Conservation (phyloP, 2,113 vertebrate genomes). For the Stegastes partitus region DNA sequence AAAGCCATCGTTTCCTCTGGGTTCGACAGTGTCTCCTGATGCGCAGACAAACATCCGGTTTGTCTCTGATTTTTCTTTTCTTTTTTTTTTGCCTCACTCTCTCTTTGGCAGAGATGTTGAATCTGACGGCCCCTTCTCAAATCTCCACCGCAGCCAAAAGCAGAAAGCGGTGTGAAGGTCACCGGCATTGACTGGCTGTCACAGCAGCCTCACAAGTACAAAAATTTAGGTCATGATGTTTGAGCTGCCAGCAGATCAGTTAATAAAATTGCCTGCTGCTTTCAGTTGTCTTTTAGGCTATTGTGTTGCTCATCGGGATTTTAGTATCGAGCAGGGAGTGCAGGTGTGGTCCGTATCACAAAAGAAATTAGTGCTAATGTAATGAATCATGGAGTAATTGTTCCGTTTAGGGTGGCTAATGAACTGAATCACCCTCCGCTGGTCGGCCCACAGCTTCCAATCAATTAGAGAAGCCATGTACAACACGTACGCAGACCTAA, state of each 20-base stretch:
- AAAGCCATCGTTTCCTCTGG: background rate
- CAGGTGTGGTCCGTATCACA: background rate
- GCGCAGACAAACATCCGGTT: background rate
- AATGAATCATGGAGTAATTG: background rate
- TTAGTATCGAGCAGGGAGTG: background rate
- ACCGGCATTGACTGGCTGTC: constrained; percentile 8
- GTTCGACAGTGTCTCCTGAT: background rate
- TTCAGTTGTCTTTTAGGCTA: background rate
- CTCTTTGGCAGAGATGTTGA: too few species aligned
- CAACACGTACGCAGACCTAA: background rate
- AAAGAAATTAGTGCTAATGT: constrained; percentile 7
- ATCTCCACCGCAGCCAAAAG: background rate
- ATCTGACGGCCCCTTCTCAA: background rate
- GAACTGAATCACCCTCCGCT: background rate
- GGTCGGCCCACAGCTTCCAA: background rate
- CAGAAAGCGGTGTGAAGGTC: constrained; percentile 3
- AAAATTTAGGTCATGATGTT: constrained; percentile 53
- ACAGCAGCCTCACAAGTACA: background rate
- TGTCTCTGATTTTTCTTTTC: background rate
- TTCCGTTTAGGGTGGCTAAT: background rate
- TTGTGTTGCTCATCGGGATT: background rate
- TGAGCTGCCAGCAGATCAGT: background rate
- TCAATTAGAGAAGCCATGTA: background rate
- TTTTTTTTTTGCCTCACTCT: too few species aligned
- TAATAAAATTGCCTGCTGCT: background rate